Base-by-base conservation (phyloP, 2,797 vertebrate species). In the Bradypus variegatus region DNA sequence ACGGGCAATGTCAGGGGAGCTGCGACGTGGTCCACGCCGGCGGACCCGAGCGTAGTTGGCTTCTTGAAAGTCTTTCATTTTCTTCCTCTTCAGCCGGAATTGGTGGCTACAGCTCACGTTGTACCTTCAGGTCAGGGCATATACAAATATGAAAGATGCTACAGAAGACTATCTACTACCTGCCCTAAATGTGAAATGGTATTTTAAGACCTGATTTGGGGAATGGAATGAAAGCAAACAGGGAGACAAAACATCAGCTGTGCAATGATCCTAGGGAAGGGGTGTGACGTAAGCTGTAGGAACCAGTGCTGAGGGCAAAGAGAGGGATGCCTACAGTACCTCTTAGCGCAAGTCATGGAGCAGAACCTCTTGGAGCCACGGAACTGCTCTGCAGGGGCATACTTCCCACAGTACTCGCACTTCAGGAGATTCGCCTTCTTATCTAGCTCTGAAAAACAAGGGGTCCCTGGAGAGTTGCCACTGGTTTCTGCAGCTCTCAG, bases 21-120 rank as follows among this genome's bases (percentile, higher is more conserved):
- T 98, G 92, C 98, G 98, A 62, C 98, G 98, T 2, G 98, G 97
- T 25, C 98, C 98, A 31, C 98, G 98, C 50, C 98, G 97, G n/a
- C 98, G 98, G 0, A 97, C 97, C 0, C 98, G 97, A 84, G 91
- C 97, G 0, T 95, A 97, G 94, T 93, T 98, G 95, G 92, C 97
- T 96, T 96, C 98, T 96, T 93, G 98, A 92, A 98, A 97, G 92
- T 92, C 98, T 90, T 94, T 98, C 96, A 96, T 97, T 94, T 98
- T 98, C 91, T 98, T 98, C 88, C 98, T 98, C 95, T 99, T 98
- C 38, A 98, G 95, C 78, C 99, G 98, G 93, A 98, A 99, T 97
- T 99, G 99, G 94, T 99, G 98, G 92, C 98, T 99, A 96, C 99
- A 99, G 97, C 99, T 99, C 85, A 99, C 99, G 1, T 99, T 99